These are phyloP conservation scores for Otocyon megalotis DNA, from an alignment of 2,113 vertebrate genomes.

Conservation along the genomic window DNA sequence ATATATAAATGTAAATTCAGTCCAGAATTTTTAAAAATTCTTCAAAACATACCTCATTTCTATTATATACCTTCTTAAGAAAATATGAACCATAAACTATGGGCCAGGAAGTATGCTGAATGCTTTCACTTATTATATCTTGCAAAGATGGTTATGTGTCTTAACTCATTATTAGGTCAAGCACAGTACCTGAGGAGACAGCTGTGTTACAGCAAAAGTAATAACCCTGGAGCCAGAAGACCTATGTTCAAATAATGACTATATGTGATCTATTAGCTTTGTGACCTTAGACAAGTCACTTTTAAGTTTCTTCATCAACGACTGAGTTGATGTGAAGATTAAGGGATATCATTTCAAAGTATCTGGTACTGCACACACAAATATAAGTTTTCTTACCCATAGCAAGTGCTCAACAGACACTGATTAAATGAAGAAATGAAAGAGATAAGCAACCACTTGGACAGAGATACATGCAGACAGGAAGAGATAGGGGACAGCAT, in stretches of 20 bases:
- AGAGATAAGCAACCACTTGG: background rate
- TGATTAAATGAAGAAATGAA: background rate
- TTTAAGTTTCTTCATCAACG: background rate
- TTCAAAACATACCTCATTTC: background rate
- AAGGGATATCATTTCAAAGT: background rate
- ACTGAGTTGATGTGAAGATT: background rate
- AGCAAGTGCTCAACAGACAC: background rate
- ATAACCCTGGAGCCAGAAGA: background rate
- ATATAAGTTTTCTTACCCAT: background rate
- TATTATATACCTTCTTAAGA: background rate
- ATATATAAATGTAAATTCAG: background rate
- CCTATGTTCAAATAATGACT: background rate
- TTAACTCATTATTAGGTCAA: background rate
- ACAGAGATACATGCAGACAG: background rate
- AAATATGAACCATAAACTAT: background rate
- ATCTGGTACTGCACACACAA: background rate
- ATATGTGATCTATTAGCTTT: background rate
- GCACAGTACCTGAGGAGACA: background rate
- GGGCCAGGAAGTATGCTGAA: background rate
- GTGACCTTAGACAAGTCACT: background rate
- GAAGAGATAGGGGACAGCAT: background rate
- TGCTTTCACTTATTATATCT: background rate
- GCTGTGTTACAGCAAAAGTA: background rate
- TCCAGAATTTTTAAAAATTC: background rate
- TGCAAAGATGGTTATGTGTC: background rate